Evolutionary conservation across 2,888 invertebrate genomes (phyloP).

Genomic region (Stenchaetothrips biformis): DNA sequence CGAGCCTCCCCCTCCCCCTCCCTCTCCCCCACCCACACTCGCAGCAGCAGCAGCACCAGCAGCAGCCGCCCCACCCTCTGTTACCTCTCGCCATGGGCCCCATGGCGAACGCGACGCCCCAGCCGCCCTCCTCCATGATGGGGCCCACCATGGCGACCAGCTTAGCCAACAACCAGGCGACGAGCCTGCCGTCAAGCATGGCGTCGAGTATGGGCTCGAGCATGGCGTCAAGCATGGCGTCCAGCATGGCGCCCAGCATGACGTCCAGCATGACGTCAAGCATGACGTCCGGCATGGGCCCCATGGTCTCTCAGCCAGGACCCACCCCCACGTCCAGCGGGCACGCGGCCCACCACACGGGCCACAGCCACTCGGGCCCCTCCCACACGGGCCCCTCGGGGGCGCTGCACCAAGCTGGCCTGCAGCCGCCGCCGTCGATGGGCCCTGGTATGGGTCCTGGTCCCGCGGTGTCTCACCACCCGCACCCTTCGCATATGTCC

Average conservation of each 20-base stretch:
- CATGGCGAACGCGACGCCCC: constrained; percentile 2
- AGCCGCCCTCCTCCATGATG: background rate
- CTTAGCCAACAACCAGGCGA: too few relatives aligned
- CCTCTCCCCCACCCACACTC: background rate
- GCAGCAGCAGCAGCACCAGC: constrained; percentile 26
- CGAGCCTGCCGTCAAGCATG: too few relatives aligned
- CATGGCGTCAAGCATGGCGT: background rate
- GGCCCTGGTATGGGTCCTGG: constrained; percentile 41
- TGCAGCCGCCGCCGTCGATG: constrained; percentile 44
- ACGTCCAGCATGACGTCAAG: too few relatives aligned
- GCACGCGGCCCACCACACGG: background rate
- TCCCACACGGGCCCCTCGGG: constrained; percentile 6
- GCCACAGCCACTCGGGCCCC: background rate
- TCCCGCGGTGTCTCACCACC: constrained; percentile 31
- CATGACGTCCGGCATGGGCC: background rate
- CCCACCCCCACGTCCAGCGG: background rate
- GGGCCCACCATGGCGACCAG: too few relatives aligned
- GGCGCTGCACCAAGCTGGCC: constrained; percentile 17
- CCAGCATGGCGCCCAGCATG: background rate
- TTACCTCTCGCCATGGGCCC: background rate
- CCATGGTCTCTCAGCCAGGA: too few relatives aligned
- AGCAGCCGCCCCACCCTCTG: constrained; percentile 24
- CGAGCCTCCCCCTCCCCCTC: background rate
- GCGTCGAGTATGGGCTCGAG: too few relatives aligned
- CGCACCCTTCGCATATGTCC: constrained; percentile 28